Percentiles rank a stretch among this genome's conserved stretches.
Conservation (phyloP, 1,140 invertebrate species). For the Battus philenor region DNA sequence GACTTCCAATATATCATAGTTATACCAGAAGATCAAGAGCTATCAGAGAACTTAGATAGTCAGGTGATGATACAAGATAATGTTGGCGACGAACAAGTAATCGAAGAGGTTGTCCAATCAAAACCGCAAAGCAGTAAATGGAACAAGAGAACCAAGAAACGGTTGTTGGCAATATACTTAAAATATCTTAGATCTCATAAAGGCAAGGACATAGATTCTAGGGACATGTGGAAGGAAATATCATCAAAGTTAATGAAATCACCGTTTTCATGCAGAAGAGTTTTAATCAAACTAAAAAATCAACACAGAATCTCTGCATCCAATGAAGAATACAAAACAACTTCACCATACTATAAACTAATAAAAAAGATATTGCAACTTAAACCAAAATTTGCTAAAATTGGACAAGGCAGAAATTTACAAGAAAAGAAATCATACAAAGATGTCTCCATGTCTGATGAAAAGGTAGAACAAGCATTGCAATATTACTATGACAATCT, state of each 20-base stretch:
- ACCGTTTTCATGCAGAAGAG: slow-evolving; percentile 46
- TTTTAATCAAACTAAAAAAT: slow-evolving; percentile 46
- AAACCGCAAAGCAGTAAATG: slow-evolving; percentile 33
- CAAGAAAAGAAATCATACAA: slow-evolving; percentile 36
- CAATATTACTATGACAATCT: slow-evolving; percentile 54
- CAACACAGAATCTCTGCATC: slow-evolving; percentile 29
- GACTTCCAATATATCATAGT: slow-evolving; percentile 67
- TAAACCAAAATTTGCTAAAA: slow-evolving; percentile 45
- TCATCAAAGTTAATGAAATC: slow-evolving; percentile 41
- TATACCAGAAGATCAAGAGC: slow-evolving; percentile 46
- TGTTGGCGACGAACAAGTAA: background rate
- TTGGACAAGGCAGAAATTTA: slow-evolving; percentile 21
- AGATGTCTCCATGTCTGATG: slow-evolving; percentile 38
- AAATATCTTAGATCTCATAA: slow-evolving; percentile 46
- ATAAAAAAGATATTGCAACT: slow-evolving; percentile 42
- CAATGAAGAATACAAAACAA: slow-evolving; percentile 23
- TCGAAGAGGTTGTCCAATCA: slow-evolving; percentile 17
- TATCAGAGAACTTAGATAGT: slow-evolving; percentile 3
- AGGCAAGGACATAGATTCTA: slow-evolving; percentile 39
- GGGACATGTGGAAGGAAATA: slow-evolving; percentile 61
- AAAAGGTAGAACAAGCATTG: slow-evolving; percentile 45
- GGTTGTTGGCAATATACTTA: slow-evolving; percentile 40
- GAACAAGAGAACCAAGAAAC: slow-evolving; percentile 50
- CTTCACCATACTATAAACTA: slow-evolving; percentile 35
- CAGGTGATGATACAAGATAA: slow-evolving; percentile 14